A percentile compares a stretch with the other conserved stretches of the same genome.
These are phyloP conservation scores for Standfussiana lucernea DNA, from an alignment of 2,888 invertebrate species.

Conservation along the genomic window DNA sequence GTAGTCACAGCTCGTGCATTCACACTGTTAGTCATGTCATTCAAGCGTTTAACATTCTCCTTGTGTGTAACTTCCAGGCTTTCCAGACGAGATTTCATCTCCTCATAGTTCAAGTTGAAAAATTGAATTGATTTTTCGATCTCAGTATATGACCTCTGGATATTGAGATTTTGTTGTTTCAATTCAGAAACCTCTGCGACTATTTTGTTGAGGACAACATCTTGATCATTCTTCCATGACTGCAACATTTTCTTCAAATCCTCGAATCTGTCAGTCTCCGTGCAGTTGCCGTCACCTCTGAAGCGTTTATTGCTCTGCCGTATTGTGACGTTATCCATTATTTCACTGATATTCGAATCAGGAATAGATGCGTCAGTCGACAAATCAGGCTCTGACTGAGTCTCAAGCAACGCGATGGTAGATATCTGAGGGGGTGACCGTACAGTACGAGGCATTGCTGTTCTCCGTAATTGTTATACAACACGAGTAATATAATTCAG, in stretches of 20 bases:
- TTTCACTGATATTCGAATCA: slow-evolving; percentile 1
- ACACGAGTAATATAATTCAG: not conserved
- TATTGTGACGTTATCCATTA: not conserved
- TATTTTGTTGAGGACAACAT: slow-evolving; percentile 3
- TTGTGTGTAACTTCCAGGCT: not conserved
- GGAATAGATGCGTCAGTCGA: not conserved
- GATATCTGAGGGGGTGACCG: too few relatives aligned
- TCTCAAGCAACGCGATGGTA: not conserved
- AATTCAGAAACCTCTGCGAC: not conserved
- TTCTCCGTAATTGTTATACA: too few relatives aligned
- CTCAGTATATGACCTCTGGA: slow-evolving; percentile 7
- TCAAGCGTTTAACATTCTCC: not conserved
- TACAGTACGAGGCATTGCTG: not conserved
- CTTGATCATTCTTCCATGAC: slow-evolving; percentile 1
- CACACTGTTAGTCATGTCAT: not conserved
- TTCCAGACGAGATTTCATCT: not conserved
- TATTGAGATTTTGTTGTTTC: not conserved
- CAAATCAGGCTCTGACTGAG: slow-evolving; percentile 4
- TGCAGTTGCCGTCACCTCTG: not conserved
- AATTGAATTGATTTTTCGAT: slow-evolving; percentile 12
- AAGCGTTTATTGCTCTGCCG: slow-evolving; percentile 5
- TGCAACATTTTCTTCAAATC: not conserved
- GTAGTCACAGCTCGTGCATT: not conserved
- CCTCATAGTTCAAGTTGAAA: slow-evolving; percentile 3
- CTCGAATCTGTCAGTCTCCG: not conserved